These are phyloP conservation scores for Furnarius figulus DNA, from an alignment of 2,113 vertebrate species.

Conservation along the genomic window DNA sequence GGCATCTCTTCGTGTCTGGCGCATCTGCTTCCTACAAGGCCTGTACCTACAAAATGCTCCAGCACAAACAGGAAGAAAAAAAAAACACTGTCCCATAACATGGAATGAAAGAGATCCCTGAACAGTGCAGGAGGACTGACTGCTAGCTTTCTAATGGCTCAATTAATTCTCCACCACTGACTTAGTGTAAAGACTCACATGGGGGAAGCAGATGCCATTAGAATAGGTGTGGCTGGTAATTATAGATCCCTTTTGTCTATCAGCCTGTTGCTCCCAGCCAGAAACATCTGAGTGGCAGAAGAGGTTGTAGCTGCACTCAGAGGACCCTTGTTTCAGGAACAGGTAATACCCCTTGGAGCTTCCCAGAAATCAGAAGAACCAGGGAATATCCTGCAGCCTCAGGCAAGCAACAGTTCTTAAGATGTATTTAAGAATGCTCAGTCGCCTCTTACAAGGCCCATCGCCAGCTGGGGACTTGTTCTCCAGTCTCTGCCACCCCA, in stretches of 20 bases:
- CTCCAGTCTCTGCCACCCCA: background rate
- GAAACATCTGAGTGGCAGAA: background rate
- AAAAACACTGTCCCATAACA: background rate
- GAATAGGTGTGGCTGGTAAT: background rate
- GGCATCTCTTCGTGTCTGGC: background rate
- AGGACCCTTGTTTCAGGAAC: background rate
- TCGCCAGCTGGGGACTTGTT: background rate
- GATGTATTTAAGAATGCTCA: background rate
- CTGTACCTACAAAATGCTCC: accelerated
- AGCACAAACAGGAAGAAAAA: background rate
- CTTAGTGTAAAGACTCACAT: background rate
- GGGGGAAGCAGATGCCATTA: background rate
- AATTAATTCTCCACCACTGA: background rate
- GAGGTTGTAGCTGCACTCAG: background rate
- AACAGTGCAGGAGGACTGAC: background rate
- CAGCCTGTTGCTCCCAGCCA: background rate
- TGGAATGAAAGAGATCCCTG: background rate
- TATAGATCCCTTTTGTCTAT: background rate
- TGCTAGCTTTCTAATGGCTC: background rate
- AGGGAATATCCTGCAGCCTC: background rate
- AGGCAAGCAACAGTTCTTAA: background rate
- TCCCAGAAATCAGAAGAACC: background rate
- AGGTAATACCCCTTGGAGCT: background rate
- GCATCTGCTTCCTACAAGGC: background rate
- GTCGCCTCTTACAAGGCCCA: background rate